Evolutionary conservation across 2,797 vertebrate species (phyloP).

Genomic region (Poecile montanus): DNA sequence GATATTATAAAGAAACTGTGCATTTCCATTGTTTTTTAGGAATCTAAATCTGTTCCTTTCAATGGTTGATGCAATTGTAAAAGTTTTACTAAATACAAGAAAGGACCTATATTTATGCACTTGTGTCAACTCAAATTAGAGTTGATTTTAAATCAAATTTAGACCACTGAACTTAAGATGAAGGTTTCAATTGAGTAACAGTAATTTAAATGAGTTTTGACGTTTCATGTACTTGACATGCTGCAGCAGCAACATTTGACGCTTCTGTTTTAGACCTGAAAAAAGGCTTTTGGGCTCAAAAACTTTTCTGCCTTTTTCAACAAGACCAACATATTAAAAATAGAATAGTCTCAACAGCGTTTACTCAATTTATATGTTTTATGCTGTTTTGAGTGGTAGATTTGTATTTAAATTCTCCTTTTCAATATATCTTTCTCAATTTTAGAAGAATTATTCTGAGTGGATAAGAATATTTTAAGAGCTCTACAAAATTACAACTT

Average conservation of each 20-base stretch:
- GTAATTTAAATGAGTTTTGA: background rate
- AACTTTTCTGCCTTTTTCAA: background rate
- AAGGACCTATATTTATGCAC: background rate
- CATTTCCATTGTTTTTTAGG: background rate
- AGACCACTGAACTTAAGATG: background rate
- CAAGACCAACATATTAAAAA: background rate
- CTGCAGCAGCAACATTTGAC: background rate
- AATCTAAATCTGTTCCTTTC: background rate
- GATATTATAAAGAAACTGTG: background rate
- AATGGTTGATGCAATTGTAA: background rate
- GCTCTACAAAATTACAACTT: constrained; percentile 25
- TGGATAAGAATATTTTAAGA: constrained; percentile 3
- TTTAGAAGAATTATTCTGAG: constrained; percentile 14
- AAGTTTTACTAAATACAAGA: background rate
- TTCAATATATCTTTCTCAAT: background rate
- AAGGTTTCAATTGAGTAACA: background rate
- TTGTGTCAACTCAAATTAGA: background rate
- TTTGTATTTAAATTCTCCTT: background rate
- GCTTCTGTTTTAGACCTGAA: background rate
- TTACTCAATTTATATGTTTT: background rate
- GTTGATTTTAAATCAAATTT: background rate
- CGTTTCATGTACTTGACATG: background rate
- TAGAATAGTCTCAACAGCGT: background rate
- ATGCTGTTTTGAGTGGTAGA: background rate
- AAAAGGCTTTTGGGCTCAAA: background rate